Evolutionary conservation across 2,888 invertebrate genomes (phyloP), one percentile per base, ranked within the genome.

Genomic region (Acleris cristana): DNA sequence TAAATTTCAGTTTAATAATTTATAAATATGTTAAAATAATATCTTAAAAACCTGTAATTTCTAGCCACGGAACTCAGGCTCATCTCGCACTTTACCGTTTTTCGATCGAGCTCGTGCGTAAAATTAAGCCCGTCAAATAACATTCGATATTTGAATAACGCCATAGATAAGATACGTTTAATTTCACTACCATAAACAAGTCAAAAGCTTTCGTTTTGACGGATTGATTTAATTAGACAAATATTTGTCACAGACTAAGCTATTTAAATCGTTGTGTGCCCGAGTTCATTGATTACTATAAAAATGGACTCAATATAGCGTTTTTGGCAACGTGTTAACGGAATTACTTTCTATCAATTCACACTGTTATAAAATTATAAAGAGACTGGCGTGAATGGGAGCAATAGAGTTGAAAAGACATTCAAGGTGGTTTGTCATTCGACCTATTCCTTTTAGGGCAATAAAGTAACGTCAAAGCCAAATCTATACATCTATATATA

Each of bases 151-250:
- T 21, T 21, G 18, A 51, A 51, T 51, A 21, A 51, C 1, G 10
- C 19, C 51, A 51, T 3, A 51, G 51, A 21, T 21, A 21, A 18
- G 19, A 51, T 51, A 18, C 18, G 51, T 51, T 21, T 6, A 48
- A 58, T 48, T 45, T 58, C 26, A 21, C 57, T 16, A 12, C 48
- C 45, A 12, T 58, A 58, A 48, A 58, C 10, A 23, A 4, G 53
- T 53, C 19, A 26, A 26, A 48, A 26, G 58, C 58, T 58, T 58
- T 58, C 48, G 18, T 48, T 26, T 48, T 26, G 19, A 19, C 53
- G 14, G 18, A 21, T 51, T 51, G 26, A 23, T 26, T 53, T 58
- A 58, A 58, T 58, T 48, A 58, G 30, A 58, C 58, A 58, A 58
- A 48, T 58, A 48, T 58, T 48, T 48, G 21, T 56, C 44, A n/a